Percentiles rank a stretch among this genome's conserved stretches.
phyloP scores from a whole-genome alignment of 2,888 invertebrate species.

The Drosophila mercatorum region DNA sequence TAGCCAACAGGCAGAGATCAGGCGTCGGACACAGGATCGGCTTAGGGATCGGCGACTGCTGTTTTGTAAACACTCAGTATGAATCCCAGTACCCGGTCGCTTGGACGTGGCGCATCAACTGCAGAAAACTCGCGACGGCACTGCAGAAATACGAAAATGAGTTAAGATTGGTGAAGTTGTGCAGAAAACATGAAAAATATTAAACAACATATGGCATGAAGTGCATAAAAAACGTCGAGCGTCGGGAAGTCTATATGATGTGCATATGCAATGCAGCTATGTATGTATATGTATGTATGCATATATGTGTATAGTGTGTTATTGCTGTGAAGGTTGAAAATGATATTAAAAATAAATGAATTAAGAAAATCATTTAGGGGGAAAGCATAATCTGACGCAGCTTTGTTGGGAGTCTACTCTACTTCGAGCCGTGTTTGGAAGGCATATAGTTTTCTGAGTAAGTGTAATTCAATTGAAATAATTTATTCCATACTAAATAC shows the following conservation, averaged over 20 bases:
- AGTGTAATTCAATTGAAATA: background rate
- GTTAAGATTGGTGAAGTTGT: slow-evolving; percentile 35
- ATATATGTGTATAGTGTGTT: background rate
- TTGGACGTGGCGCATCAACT: slow-evolving; percentile 72
- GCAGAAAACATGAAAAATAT: slow-evolving; percentile 21
- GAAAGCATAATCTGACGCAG: background rate
- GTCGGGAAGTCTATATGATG: background rate
- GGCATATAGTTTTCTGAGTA: too few relatives aligned
- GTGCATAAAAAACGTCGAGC: slow-evolving; percentile 1
- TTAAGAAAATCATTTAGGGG: background rate
- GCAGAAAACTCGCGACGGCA: slow-evolving; percentile 50
- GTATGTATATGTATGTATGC: background rate
- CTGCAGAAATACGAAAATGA: slow-evolving; percentile 45
- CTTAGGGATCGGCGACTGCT: slow-evolving; percentile 62
- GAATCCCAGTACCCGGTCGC: slow-evolving; percentile 74
- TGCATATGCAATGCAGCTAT: slow-evolving; percentile 29
- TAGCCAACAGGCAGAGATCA: slow-evolving; percentile 64
- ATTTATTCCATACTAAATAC: background rate
- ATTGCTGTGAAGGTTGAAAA: background rate
- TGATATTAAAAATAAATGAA: slow-evolving; percentile 1
- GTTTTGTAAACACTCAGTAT: slow-evolving; percentile 84
- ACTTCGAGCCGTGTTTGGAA: too few relatives aligned
- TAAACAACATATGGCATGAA: slow-evolving; percentile 27
- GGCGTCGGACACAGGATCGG: slow-evolving; percentile 48
- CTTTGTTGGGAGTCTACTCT: too few relatives aligned